A percentile compares a stretch with the other conserved stretches of the same genome.
These are phyloP conservation scores for Eristalinus aeneus DNA, from an alignment of 2,888 invertebrate genomes.

Conservation along the genomic window DNA sequence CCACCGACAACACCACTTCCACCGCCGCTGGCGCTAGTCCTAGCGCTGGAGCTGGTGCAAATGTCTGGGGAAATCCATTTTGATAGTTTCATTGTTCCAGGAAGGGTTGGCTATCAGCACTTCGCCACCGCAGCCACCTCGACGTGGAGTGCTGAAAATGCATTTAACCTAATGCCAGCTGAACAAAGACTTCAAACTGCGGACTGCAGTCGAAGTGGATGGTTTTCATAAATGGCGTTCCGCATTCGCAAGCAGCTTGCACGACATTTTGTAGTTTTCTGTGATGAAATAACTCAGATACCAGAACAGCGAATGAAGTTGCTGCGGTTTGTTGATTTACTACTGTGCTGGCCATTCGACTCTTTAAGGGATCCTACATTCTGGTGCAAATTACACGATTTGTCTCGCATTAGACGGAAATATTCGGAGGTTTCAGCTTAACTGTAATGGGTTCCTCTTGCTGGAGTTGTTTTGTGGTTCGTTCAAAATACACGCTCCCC, in stretches of 20 bases:
- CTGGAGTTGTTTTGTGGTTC: not conserved
- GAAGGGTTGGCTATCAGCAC: not conserved
- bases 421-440: not conserved
- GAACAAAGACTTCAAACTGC: not conserved
- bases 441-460: not conserved
- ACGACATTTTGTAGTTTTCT: not conserved
- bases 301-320: not conserved
- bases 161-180: slow-evolving; percentile 1
- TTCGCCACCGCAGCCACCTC: not conserved
- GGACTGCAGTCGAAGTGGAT: not conserved
- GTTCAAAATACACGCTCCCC: too few species aligned
- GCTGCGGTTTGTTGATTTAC: not conserved
- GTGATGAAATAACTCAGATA: not conserved
- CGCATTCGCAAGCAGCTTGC: not conserved
- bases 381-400: not conserved
- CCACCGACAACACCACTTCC: not conserved
- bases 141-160: not conserved
- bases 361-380: not conserved
- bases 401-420: not conserved
- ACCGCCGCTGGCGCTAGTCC: too few species aligned
- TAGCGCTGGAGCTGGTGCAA: too few species aligned
- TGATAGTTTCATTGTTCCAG: not conserved
- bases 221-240: slow-evolving; percentile 7
- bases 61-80: not conserved
- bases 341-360: not conserved